Percentiles rank a stretch among this genome's conserved stretches.
These are phyloP conservation scores for Anguilla obscura DNA, from an alignment of 2,797 vertebrate genomes.

Conservation along the genomic window DNA sequence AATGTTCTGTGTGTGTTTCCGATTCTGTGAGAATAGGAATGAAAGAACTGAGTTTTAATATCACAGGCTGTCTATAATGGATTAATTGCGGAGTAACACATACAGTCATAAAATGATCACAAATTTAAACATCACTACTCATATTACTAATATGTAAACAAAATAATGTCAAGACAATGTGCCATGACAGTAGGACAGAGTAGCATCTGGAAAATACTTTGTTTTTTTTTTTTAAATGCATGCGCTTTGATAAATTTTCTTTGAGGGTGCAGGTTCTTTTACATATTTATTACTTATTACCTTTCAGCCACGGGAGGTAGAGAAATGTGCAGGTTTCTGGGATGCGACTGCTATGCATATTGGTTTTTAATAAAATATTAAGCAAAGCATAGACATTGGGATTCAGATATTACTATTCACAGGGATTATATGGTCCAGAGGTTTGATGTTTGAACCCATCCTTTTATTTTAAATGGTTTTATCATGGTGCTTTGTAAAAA, in stretches of 20 bases:
- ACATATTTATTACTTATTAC: conserved; percentile 1
- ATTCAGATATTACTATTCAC: not conserved
- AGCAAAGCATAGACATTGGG: not conserved
- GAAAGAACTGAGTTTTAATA: not conserved
- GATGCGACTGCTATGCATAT: not conserved
- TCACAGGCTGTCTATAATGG: not conserved
- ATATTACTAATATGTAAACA: not conserved
- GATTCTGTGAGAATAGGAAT: not conserved
- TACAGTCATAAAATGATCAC: not conserved
- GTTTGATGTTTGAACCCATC: not conserved
- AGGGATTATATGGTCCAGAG: not conserved
- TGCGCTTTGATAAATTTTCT: not conserved
- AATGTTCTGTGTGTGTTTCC: not conserved
- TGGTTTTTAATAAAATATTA: not conserved
- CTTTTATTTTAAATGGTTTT: not conserved
- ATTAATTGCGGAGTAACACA: not conserved
- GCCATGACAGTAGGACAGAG: not conserved
- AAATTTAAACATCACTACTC: not conserved
- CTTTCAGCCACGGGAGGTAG: not conserved
- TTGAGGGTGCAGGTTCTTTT: not conserved
- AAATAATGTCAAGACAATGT: not conserved
- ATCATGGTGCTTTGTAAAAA: not conserved
- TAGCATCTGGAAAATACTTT: no score
- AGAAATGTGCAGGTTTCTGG: not conserved
- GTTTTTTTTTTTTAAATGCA: no score